phyloP scores from a whole-genome alignment of 2,888 invertebrate species.

The Papilio demoleus region DNA sequence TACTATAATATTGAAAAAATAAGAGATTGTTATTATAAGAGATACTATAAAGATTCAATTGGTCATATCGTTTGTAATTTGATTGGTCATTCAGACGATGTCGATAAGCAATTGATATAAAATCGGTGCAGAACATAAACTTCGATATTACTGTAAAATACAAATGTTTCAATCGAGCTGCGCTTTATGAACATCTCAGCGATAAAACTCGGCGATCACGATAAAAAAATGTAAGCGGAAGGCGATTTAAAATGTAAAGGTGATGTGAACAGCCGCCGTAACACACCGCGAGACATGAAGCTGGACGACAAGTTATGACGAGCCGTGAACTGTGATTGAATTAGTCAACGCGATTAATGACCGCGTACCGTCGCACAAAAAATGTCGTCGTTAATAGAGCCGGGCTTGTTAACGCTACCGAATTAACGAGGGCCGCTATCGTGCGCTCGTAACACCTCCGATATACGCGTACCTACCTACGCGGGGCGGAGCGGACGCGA shows the following conservation, averaged over 20 bases:
- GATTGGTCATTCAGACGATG: constrained; percentile 5
- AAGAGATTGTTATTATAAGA: no score
- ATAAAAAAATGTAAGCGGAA: constrained; percentile 29
- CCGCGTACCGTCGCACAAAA: constrained; percentile 64
- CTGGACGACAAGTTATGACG: constrained; percentile 45
- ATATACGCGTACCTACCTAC: constrained; percentile 73
- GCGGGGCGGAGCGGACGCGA: constrained; percentile 56
- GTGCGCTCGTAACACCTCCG: constrained; percentile 71
- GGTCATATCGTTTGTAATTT: constrained; percentile 1
- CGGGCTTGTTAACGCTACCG: constrained; percentile 76
- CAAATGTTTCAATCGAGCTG: constrained; percentile 37
- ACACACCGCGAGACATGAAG: neutral
- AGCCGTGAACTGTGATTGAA: constrained; percentile 45
- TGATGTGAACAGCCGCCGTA: constrained; percentile 9
- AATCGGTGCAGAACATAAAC: neutral
- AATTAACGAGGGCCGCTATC: constrained; percentile 75
- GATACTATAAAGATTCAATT: neutral
- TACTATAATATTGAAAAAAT: no score
- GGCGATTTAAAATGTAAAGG: constrained; percentile 18
- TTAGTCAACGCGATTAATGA: constrained; percentile 54
- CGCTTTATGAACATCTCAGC: constrained; percentile 27
- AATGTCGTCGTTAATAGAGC: constrained; percentile 73
- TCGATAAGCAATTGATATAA: neutral
- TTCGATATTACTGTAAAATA: constrained; percentile 18
- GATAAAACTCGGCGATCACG: constrained; percentile 23